These are phyloP conservation scores for Pegoplata infirma DNA, from an alignment of 2,888 invertebrate species.

Conservation along the genomic window DNA sequence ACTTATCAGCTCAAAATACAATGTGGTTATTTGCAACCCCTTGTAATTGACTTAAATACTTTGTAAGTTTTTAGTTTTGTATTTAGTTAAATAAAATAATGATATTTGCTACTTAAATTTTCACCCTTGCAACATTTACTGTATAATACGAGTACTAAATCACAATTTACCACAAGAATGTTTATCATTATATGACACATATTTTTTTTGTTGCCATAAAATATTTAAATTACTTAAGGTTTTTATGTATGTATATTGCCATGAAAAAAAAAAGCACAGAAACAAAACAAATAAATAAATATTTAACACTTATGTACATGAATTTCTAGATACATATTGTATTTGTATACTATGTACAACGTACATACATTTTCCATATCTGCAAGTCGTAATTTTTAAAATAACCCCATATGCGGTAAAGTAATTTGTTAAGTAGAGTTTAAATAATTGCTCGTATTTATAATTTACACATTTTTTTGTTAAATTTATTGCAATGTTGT, in stretches of 20 bases:
- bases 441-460: conserved; percentile 79
- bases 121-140: too few relatives aligned
- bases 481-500: conserved; percentile 76
- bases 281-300: neutral
- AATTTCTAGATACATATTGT: neutral
- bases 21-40: too few relatives aligned
- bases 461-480: conserved; percentile 78
- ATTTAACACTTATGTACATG: conserved; percentile 30
- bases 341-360: neutral
- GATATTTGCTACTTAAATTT: too few relatives aligned
- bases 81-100: too few relatives aligned
- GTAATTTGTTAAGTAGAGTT: conserved; percentile 79
- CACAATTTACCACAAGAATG: conserved; percentile 47
- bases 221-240: conserved; percentile 41
- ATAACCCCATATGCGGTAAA: conserved; percentile 77
- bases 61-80: too few relatives aligned
- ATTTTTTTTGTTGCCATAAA: conserved; percentile 44
- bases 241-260: conserved; percentile 7
- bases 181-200: conserved; percentile 52
- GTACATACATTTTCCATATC: conserved; percentile 13
- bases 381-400: conserved; percentile 36
- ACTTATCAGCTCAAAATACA: too few relatives aligned
- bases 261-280: conserved; percentile 5
- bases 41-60: too few relatives aligned
- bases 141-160: too few relatives aligned